phyloP scores from a whole-genome alignment of 2,113 vertebrate species.

The Oncorhynchus keta region DNA sequence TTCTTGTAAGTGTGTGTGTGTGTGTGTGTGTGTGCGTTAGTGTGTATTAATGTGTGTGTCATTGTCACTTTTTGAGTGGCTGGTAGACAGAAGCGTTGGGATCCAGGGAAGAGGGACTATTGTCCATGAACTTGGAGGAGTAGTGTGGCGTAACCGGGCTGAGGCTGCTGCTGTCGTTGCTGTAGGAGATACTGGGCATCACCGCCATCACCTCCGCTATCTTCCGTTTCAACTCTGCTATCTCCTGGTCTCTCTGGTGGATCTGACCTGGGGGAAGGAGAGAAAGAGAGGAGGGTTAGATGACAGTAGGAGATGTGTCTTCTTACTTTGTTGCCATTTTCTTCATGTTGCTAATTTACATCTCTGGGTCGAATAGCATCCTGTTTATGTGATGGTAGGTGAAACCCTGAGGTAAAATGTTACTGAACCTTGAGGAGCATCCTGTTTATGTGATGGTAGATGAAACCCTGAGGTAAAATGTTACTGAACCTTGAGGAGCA shows the following conservation, averaged over 20 bases:
- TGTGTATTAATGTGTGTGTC: neutral
- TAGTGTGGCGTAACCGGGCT: conserved; percentile 92
- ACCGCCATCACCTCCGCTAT: conserved; percentile 99
- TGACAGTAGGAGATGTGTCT: too few species aligned
- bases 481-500: too few species aligned
- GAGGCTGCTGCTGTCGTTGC: conserved; percentile 85
- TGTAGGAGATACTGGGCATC: conserved; percentile 97
- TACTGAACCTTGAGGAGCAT: too few species aligned
- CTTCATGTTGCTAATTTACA: too few species aligned
- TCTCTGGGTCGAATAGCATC: too few species aligned
- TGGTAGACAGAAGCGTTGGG: conserved; percentile 99
- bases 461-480: too few species aligned
- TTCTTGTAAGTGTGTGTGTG: too few species aligned
- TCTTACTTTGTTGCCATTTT: too few species aligned
- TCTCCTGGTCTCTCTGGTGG: conserved; percentile 97
- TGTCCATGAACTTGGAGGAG: conserved; percentile 99
- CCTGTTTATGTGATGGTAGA: too few species aligned
- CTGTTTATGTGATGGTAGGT: too few species aligned
- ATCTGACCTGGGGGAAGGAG: conserved; percentile 82
- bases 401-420: too few species aligned
- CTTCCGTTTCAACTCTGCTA: conserved; percentile 98
- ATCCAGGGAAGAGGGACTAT: conserved; percentile 94
- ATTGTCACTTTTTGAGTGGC: conserved; percentile 90
- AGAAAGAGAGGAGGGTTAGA: neutral
- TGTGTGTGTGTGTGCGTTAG: too few species aligned